Percentiles rank a stretch among this genome's conserved stretches.
These are phyloP conservation scores for Busseola fusca DNA, from an alignment of 2,888 invertebrate species.

Conservation along the genomic window DNA sequence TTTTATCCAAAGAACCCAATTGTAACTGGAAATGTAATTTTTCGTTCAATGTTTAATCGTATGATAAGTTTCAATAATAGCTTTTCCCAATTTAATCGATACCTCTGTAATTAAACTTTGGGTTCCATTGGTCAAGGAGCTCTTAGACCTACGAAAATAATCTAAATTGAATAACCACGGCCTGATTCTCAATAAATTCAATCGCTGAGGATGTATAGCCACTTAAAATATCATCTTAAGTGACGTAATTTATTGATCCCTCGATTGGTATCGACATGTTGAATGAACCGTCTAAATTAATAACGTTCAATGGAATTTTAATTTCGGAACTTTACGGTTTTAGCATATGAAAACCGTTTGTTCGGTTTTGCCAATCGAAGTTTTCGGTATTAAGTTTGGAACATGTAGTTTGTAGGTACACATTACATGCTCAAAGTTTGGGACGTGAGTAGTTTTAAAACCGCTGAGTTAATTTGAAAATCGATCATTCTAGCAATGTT, in stretches of 20 bases:
- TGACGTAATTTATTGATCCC: slow-evolving; percentile 50
- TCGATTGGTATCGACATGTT: slow-evolving; percentile 55
- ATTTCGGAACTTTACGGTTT: slow-evolving; percentile 49
- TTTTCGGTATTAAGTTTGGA: slow-evolving; percentile 29
- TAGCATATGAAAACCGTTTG: slow-evolving; percentile 26
- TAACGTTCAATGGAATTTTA: slow-evolving; percentile 51
- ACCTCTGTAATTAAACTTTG: slow-evolving; percentile 30
- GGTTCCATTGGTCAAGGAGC: slow-evolving; percentile 15
- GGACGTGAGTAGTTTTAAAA: slow-evolving; percentile 13
- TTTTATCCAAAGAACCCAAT: not conserved
- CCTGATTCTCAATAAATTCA: slow-evolving; percentile 35
- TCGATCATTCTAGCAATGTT: slow-evolving; percentile 6
- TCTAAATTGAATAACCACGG: slow-evolving; percentile 36
- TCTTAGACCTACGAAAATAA: slow-evolving; percentile 40
- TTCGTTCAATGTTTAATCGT: not conserved
- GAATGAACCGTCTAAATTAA: slow-evolving; percentile 51
- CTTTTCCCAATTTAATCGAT: slow-evolving; percentile 30
- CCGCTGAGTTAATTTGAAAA: slow-evolving; percentile 18
- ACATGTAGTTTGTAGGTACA: not conserved
- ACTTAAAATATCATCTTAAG: slow-evolving; percentile 46
- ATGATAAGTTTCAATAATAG: slow-evolving; percentile 10
- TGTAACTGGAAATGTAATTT: not conserved
- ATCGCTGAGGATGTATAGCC: slow-evolving; percentile 35
- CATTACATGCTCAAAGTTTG: not conserved
- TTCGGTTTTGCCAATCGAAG: slow-evolving; percentile 31